Base-by-base conservation (phyloP, 2,888 invertebrate species). In the Hyles lineata region DNA sequence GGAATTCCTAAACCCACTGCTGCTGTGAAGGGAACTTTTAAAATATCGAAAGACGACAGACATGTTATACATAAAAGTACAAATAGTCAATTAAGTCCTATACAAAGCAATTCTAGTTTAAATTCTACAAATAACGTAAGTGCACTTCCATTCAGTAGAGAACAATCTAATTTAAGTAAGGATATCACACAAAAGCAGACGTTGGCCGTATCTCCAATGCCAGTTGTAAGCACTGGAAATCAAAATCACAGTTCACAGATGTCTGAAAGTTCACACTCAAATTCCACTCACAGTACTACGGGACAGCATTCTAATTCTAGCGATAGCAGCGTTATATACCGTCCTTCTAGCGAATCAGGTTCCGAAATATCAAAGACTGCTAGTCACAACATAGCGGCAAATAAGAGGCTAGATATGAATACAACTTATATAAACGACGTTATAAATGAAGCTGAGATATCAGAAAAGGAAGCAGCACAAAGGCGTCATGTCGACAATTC, bases 1-100 rank as follows among this genome's bases (percentile, higher is more conserved):
- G 97, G 97, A 23, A 97, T 98, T 80, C 98, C 98, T 0, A 98
- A 98, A 89, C 98, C 98, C 2, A 98, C 98, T 62, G 98, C 98
- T 11, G 97, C 98, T 74, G 97, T 98, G 50, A 98, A 98, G 94
- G 98, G 98, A 77, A 98, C 97, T 32, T 97, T 97, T 76, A 98
- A 98, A 90, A 95, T 96, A 82, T 90, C 96, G 77, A 95, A 95
- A 89, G 96, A 96, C 85, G 88, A 95, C 85, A 89, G 93, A 89
- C 86, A 95, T 87, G 81, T 94, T 85, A 86, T 93, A 92, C 90
- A 89, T 92, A 95, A 95, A 92, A 95, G 88, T 95, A 95, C 93
- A 89, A 93, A 91, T 90, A 92, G 92, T 89, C 94, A 95, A 90
- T 93, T 95, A 92, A 95, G 95, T 84, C 95, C 95, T 76, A 95